Base-by-base conservation (phyloP, 2,888 invertebrate species). In the Stenichneumon culpator region DNA sequence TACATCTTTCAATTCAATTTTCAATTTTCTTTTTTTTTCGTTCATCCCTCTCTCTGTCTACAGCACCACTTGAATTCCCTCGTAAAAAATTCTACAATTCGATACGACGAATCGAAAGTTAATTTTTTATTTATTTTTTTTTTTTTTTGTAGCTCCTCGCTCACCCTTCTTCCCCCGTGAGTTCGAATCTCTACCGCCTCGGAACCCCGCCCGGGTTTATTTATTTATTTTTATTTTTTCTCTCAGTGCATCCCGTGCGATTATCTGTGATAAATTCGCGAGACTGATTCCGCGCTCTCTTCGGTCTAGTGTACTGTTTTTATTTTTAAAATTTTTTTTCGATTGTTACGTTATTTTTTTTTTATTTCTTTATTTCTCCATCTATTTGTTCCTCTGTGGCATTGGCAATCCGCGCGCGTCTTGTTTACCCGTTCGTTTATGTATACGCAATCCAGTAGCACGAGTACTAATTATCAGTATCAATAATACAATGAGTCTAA, bases 401-500 rank as follows among this genome's bases (percentile, higher is more conserved):
- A 73, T 74, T 67, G 79, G 78, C 78, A 69, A 74, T 74, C 72
- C 54, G 84, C 80, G 77, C 80, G 63, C 84, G 69, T 82, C 68
- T 68, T 68, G 47, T 79, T 60, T 19, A 65, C 68, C 50, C 54
- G 52, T 47, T 79, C 79, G 50, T 60, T 79, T 78, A 72, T 70
- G 63, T 28, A 69, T 82, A 63, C 82, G 74, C 82, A 81, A 81
- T 87, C 44, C 84, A 86, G 79, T 86, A 88, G 83, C 84, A 88
- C 85, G 80, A 87, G 86, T 87, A 88, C 84, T 87, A 88, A 84
- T 84, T 89, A 88, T 88, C 88, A 90, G 89, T 89, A 89, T 63
- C 90, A 89, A 90, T 89, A 90, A 91, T 92, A 91, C 90, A 91
- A 92, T 90, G 90, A 88, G 89, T 90, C 92, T 92, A 92, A 91